Conservation (phyloP, 2,888 invertebrate species). For the Ophion obscuratus region DNA sequence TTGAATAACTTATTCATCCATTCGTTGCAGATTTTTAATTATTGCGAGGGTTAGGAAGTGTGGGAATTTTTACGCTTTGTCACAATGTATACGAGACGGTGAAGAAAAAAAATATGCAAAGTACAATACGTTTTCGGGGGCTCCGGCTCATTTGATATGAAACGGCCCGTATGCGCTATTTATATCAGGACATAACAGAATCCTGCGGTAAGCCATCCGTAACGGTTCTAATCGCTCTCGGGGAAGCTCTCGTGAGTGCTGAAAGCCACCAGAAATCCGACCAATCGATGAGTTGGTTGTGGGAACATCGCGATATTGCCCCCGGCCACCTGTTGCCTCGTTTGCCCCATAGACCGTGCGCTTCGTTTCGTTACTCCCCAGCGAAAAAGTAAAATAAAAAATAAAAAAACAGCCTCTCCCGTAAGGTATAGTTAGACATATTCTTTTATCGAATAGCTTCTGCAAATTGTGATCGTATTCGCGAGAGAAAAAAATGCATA, state of each 20-base stretch:
- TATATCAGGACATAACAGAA: slow-evolving; percentile 17
- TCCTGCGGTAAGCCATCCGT: slow-evolving; percentile 51
- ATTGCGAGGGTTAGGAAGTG: too few species aligned
- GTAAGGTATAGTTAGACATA: neutral
- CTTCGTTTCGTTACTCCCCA: neutral
- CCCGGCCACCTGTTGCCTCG: slow-evolving; percentile 58
- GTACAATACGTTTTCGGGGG: neutral
- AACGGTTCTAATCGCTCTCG: slow-evolving; percentile 53
- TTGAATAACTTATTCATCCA: too few species aligned
- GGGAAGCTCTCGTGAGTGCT: slow-evolving; percentile 48
- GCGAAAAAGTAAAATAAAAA: neutral
- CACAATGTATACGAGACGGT: too few species aligned
- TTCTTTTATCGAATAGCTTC: neutral
- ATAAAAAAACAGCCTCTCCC: neutral
- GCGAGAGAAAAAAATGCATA: neutral
- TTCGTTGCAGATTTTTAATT: too few species aligned
- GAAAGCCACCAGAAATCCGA: slow-evolving; percentile 28
- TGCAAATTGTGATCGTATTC: neutral
- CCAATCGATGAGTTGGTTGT: slow-evolving; percentile 16
- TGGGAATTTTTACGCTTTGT: too few species aligned
- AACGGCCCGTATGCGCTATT: slow-evolving; percentile 1
- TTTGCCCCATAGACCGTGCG: neutral
- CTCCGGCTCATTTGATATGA: neutral
- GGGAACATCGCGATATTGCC: slow-evolving; percentile 20
- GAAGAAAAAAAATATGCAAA: too few species aligned